Conservation (phyloP, 2,797 vertebrate species). For the Neostethus bicornis region DNA sequence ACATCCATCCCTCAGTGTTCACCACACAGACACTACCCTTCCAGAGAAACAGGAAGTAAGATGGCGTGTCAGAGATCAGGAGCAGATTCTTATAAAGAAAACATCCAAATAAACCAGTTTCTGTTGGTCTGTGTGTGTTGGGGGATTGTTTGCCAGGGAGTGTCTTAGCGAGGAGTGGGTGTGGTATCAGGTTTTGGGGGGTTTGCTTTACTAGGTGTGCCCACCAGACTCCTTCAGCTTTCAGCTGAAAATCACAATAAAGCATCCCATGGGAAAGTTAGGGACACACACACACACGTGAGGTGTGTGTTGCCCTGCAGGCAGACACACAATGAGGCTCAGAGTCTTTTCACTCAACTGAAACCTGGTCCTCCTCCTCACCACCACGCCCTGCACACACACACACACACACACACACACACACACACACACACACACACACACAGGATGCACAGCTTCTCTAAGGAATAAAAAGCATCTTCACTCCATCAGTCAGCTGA, state of each 20-base stretch:
- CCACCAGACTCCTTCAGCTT: constrained; percentile 47
- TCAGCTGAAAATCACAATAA: constrained; percentile 42
- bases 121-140: neutral
- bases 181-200: constrained; percentile 39
- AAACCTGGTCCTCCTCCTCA: constrained; percentile 62
- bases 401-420: constrained; percentile 7
- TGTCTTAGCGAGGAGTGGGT: constrained; percentile 5
- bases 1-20: too few species aligned
- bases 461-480: constrained; percentile 18
- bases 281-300: neutral
- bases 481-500: constrained; percentile 26
- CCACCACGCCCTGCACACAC: constrained; percentile 48
- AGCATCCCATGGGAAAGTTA: constrained; percentile 39
- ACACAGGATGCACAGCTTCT: neutral
- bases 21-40: too few species aligned
- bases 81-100: too few species aligned
- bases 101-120: neutral
- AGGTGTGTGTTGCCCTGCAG: constrained; percentile 39
- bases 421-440: neutral
- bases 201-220: constrained; percentile 33
- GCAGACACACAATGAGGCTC: constrained; percentile 51
- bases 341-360: constrained; percentile 60
- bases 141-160: neutral
- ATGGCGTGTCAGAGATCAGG: too few species aligned
- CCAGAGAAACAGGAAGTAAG: too few species aligned